Evolutionary conservation across 2,113 vertebrate genomes (phyloP).

Genomic region (Chelonoidis abingdonii): DNA sequence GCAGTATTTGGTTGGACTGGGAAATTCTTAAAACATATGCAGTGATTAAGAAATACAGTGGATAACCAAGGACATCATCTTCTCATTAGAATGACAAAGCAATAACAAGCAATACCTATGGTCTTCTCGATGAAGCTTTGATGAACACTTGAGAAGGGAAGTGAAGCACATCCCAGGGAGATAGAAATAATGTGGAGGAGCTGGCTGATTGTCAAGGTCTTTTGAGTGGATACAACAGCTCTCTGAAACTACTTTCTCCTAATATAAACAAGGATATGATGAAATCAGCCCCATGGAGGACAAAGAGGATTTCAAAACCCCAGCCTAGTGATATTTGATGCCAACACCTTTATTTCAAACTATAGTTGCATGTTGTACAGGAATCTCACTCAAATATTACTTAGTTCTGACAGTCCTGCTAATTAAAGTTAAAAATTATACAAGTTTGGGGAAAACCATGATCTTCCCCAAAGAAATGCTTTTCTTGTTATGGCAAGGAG

Average conservation of each 20-base stretch:
- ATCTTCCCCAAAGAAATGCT: neutral
- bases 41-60: neutral
- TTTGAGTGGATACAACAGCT: neutral
- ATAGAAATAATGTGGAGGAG: neutral
- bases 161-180: neutral
- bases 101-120: neutral
- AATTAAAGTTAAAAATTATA: neutral
- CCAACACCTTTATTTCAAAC: neutral
- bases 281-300: neutral
- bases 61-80: neutral
- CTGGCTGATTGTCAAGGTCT: neutral
- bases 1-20: fast-evolving
- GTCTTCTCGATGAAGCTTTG: slow-evolving; percentile 8
- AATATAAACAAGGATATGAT: fast-evolving
- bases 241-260: neutral
- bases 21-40: neutral
- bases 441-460: neutral
- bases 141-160: neutral
- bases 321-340: neutral
- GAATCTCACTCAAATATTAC: neutral
- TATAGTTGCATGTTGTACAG: fast-evolving
- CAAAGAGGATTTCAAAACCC: fast-evolving
- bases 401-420: neutral
- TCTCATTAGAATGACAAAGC: neutral
- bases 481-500: neutral